Percentiles rank a stretch among this genome's conserved stretches.
Conservation (phyloP, 2,888 invertebrate species). For the Formica aserva region DNA sequence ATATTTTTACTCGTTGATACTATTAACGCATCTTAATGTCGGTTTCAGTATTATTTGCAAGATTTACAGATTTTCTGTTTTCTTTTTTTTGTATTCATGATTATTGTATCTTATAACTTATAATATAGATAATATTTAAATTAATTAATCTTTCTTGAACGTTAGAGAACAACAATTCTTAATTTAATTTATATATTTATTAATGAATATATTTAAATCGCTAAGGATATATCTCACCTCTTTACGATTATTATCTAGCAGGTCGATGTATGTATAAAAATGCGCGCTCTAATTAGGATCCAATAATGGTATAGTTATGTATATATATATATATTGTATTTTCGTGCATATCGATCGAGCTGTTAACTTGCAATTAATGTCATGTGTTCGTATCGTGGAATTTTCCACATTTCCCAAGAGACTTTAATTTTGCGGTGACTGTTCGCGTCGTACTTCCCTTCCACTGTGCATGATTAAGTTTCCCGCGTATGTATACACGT, state of each 20-base stretch:
- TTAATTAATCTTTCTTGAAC: background rate
- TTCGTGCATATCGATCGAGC: conserved; percentile 39
- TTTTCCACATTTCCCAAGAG: conserved; percentile 42
- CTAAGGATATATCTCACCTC: background rate
- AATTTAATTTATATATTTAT: background rate
- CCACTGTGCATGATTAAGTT: conserved; percentile 30
- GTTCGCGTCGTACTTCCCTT: background rate
- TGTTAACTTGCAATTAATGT: conserved; percentile 49
- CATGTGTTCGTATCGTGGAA: conserved; percentile 13
- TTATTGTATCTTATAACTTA: background rate
- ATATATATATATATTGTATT: too few species aligned
- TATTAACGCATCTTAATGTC: conserved; percentile 14
- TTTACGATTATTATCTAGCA: background rate
- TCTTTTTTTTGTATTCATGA: background rate
- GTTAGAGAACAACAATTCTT: background rate
- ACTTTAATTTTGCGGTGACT: conserved; percentile 45
- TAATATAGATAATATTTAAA: conserved; percentile 1
- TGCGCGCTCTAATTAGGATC: background rate
- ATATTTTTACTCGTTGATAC: conserved; percentile 32
- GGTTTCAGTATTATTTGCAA: conserved; percentile 14
- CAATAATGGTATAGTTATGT: conserved; percentile 1
- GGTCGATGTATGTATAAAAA: conserved; percentile 2
- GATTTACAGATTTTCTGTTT: conserved; percentile 17
- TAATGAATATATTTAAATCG: conserved; percentile 13
- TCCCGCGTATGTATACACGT: background rate